phyloP scores from a whole-genome alignment of 2,797 vertebrate genomes.

The Taeniopygia guttata region DNA sequence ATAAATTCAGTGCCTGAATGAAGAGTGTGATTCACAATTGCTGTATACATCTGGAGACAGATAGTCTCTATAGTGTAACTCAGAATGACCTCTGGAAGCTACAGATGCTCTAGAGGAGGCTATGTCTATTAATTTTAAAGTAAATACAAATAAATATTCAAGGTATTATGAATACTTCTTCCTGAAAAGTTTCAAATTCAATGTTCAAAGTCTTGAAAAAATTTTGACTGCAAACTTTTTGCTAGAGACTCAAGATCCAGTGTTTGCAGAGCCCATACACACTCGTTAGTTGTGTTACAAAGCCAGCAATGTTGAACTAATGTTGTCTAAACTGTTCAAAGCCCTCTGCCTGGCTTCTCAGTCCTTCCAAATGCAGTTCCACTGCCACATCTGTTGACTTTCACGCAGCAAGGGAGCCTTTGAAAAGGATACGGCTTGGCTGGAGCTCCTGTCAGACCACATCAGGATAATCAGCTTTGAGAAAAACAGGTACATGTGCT shows the following conservation, averaged over 20 bases:
- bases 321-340: not conserved
- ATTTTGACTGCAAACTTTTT: not conserved
- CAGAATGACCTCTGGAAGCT: not conserved
- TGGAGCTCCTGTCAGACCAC: too few relatives aligned
- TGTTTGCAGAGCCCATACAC: not conserved
- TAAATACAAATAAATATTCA: not conserved
- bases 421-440: too few relatives aligned
- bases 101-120: not conserved
- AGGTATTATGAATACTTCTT: not conserved
- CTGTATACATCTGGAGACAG: rapidly evolving
- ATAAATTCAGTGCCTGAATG: not conserved
- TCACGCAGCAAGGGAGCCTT: too few relatives aligned
- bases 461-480: too few relatives aligned
- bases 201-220: not conserved
- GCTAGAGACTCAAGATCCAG: not conserved
- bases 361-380: too few relatives aligned
- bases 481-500: too few relatives aligned
- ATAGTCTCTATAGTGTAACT: rapidly evolving
- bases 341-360: too few relatives aligned
- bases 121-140: not conserved
- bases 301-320: not conserved
- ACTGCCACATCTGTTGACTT: too few relatives aligned
- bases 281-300: not conserved
- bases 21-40: not conserved
- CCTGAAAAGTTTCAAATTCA: rapidly evolving